A percentile compares a stretch with the other conserved stretches of the same genome.
Conservation (phyloP, 2,797 vertebrate genomes). For the Telmatherina bonti region DNA sequence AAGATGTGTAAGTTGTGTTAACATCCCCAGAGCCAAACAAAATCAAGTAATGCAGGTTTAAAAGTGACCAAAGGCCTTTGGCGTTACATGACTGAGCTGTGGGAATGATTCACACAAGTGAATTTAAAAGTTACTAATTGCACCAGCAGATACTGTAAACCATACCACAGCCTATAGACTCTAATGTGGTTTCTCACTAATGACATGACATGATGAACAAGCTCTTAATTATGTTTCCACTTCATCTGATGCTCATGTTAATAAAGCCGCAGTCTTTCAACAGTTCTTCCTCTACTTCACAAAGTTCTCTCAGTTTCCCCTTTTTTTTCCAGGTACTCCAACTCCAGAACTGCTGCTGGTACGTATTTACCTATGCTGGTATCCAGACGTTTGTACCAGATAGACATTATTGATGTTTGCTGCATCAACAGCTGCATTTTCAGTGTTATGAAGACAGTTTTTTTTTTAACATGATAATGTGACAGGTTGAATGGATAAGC, state of each 20-base stretch:
- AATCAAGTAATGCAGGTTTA: background rate
- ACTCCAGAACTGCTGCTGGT: background rate
- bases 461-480: too few species aligned
- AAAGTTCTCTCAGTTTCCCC: too few species aligned
- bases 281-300: background rate
- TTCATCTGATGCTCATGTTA: conserved; percentile 4
- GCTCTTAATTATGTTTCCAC: conserved; percentile 12
- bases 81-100: background rate
- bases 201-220: background rate
- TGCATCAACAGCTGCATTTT: background rate
- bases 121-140: conserved; percentile 4
- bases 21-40: background rate
- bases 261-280: background rate
- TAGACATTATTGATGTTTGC: background rate
- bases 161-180: background rate
- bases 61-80: background rate
- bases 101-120: background rate
- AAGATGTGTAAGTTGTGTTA: too few species aligned
- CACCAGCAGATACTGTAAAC: conserved; percentile 14
- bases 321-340: background rate
- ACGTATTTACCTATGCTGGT: background rate
- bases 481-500: background rate
- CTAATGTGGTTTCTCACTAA: conserved; percentile 3
- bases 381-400: background rate
- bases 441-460: too few species aligned